phyloP scores from a whole-genome alignment of 2,888 invertebrate species.

The Spisula subtruncata region DNA sequence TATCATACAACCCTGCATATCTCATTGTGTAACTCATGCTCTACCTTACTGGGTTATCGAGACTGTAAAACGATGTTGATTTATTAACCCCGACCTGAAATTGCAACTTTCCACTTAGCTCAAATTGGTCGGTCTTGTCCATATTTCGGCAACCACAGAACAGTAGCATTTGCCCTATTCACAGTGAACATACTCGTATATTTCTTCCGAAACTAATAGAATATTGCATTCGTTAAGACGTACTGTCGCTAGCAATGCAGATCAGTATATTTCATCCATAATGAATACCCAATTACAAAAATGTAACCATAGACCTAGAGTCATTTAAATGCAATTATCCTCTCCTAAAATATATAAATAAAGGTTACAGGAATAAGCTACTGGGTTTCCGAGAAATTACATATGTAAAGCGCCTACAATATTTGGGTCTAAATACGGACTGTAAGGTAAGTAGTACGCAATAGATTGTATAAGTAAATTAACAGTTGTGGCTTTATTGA shows the following conservation, averaged over 20 bases:
- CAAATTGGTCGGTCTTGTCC: too few relatives aligned
- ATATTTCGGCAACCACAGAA: too few relatives aligned
- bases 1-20: too few relatives aligned
- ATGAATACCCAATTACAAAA: conserved; percentile 8
- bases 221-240: not conserved
- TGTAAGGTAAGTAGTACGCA: not conserved
- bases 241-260: not conserved
- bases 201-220: not conserved
- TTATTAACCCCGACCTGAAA: too few relatives aligned
- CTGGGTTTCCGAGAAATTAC: not conserved
- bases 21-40: too few relatives aligned
- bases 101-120: too few relatives aligned
- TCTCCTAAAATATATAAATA: not conserved
- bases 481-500: too few relatives aligned
- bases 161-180: too few relatives aligned
- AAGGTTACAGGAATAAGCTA: not conserved
- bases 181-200: too few relatives aligned
- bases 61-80: too few relatives aligned
- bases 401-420: not conserved
- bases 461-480: too few relatives aligned
- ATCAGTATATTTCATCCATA: not conserved
- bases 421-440: not conserved
- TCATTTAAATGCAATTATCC: not conserved
- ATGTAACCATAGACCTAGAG: not conserved
- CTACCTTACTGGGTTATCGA: too few relatives aligned